Base-by-base conservation (phyloP, 2,113 vertebrate genomes). In the Platysteira castanea region DNA sequence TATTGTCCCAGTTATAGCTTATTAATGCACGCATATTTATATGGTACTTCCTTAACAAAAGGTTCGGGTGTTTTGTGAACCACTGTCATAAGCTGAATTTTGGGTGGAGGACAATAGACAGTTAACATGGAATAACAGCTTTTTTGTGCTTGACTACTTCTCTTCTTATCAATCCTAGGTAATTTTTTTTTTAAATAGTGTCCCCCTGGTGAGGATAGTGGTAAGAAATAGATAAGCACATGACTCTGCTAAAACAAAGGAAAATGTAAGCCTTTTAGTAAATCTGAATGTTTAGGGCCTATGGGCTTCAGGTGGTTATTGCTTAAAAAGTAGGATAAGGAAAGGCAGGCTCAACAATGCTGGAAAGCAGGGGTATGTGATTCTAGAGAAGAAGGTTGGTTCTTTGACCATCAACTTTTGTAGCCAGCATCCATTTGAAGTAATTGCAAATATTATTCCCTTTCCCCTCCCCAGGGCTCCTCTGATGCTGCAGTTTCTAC, bases 391-490 rank as follows among this genome's bases (percentile, higher is more conserved):
- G 23, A 15, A 11, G 15, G 12, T 37, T 75, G 79, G 9, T 30
- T 71, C 63, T 85, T 37, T 50, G 57, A 50, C 47, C 10, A 7
- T 53, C 24, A 14, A 0, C 41, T 67, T 70, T 21, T 61, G 24
- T 76, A 71, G 37, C 14, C 80, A 67, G 15, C 15, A 10, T 59
- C 13, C 28, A 15, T 33, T 33, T 61, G 42, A 81, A 77, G 30
- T 39, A 26, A 30, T 23, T 46, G 35, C 26, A 56, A 37, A 13
- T 33, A 13, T 3, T 9, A 19, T 84, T 84, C n/a, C 15, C 9
- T 31, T 87, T 79, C n/a, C 20, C 18, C n/a, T n/a, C 11, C 15
- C n/a, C 0, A 0, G 22, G n/a, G 14, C 54, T 79, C 16, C 2
- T 47, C 18, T 7, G 10, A 35, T 76, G 68, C 50, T 75, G 68